phyloP scores from a whole-genome alignment of 2,797 vertebrate species.

The Furcifer pardalis region DNA sequence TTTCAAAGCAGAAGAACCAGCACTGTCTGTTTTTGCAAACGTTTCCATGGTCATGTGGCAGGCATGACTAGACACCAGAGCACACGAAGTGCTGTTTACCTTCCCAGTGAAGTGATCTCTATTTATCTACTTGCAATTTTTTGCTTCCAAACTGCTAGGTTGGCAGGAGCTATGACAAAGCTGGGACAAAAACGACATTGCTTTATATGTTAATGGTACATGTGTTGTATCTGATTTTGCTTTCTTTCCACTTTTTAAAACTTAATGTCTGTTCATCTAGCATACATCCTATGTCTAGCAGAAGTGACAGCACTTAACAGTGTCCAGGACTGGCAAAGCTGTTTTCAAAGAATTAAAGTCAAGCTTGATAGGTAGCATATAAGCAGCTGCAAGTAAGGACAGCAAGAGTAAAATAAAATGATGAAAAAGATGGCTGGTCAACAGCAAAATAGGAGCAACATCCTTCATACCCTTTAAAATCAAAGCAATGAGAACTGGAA shows the following conservation, averaged over 20 bases:
- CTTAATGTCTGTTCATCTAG: neutral
- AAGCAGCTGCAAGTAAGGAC: neutral
- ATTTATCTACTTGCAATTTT: no score
- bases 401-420: neutral
- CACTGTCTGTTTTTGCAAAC: no score
- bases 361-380: neutral
- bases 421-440: neutral
- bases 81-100: no score
- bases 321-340: no score
- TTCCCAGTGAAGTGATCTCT: no score
- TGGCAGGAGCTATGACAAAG: no score
- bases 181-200: no score
- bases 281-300: neutral
- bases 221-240: neutral
- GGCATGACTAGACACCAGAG: no score
- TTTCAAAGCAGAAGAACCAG: no score
- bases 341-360: neutral
- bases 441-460: neutral
- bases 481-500: neutral
- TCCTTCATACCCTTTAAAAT: neutral
- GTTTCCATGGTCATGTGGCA: no score
- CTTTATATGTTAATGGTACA: neutral
- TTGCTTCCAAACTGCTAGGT: no score
- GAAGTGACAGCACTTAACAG: neutral
- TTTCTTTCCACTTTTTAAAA: neutral